Base-by-base conservation (phyloP, 2,888 invertebrate genomes). In the Iselma pallidipennis region DNA sequence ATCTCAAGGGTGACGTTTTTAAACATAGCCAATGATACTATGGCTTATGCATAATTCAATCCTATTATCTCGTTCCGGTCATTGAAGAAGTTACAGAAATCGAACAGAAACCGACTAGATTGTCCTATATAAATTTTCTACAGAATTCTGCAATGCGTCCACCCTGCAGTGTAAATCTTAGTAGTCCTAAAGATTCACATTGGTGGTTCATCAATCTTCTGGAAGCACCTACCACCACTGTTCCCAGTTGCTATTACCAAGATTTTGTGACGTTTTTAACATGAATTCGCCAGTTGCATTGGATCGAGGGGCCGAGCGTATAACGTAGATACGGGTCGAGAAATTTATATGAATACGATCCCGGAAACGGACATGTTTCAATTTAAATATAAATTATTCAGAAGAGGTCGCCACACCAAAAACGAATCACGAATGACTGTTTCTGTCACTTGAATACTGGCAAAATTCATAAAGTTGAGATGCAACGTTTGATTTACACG, bases 181-280 rank as follows among this genome's bases (percentile, higher is more conserved):
- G 60, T 61, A 54, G 63, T 66, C 66, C 68, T 68, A 48, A 48
- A 66, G 67, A 65, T 56, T 63, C 53, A 49, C 61, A 65, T 61
- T 69, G 69, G n/a, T n/a, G n/a, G 69, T 71, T 71, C 69, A 71
- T 71, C 69, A 69, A 65, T 60, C 64, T n/a, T n/a, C n/a, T n/a
- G n/a, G n/a, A n/a, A n/a, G n/a, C n/a, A n/a, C n/a, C n/a, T n/a
- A n/a, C n/a, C n/a, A n/a, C 65, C 61, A 70, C 67, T 33, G 53
- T 31, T 37, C 21, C 37, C 23, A 53, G 52, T 16, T 57, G 60
- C 55, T 12, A 48, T 16, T 42, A n/a, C 45, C 19, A 28, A 54
- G 49, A 58, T 26, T 59, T 31, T 58, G 55, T 59, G 50, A 57
- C 42, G 54, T 53, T 42, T 45, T 51, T 52, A 31, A 48, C 42